Conservation (phyloP, 2,797 vertebrate genomes). For the Peromyscus nudipes region DNA sequence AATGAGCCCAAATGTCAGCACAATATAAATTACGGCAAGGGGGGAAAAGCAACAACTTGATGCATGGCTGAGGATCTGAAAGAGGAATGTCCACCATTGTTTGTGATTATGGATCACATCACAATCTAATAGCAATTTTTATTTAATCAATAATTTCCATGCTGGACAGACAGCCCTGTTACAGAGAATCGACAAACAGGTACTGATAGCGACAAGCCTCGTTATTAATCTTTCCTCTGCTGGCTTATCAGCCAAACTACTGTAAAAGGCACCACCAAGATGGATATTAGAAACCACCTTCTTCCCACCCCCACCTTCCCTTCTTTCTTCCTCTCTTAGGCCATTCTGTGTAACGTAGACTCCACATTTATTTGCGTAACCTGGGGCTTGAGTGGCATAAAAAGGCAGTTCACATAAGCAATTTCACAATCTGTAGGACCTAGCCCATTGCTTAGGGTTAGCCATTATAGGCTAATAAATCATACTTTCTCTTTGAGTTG, state of each 20-base stretch:
- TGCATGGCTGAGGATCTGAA: conserved; percentile 93
- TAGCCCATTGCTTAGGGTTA: conserved; percentile 94
- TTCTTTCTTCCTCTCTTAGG: conserved; percentile 77
- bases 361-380: conserved; percentile 91
- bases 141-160: conserved; percentile 99
- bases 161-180: conserved; percentile 96
- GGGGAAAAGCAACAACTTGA: conserved; percentile 89
- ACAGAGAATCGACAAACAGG: conserved; percentile 96
- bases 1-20: conserved; percentile 88
- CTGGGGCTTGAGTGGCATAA: conserved; percentile 85
- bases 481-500: conserved; percentile 97
- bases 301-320: conserved; percentile 1
- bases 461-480: conserved; percentile 98
- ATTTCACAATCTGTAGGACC: conserved; percentile 95
- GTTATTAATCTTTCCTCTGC: conserved; percentile 97
- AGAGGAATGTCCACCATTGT: conserved; percentile 91
- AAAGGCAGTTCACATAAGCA: conserved; percentile 93
- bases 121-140: conserved; percentile 98
- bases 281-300: conserved; percentile 91
- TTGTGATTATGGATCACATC: conserved; percentile 95
- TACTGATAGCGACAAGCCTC: conserved; percentile 94
- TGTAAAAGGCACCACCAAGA: conserved; percentile 94
- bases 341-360: conserved; percentile 78
- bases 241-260: conserved; percentile 95
- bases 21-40: conserved; percentile 93